These are phyloP conservation scores for Ylistrum balloti DNA, from an alignment of 1,140 invertebrate species.

Conservation along the genomic window DNA sequence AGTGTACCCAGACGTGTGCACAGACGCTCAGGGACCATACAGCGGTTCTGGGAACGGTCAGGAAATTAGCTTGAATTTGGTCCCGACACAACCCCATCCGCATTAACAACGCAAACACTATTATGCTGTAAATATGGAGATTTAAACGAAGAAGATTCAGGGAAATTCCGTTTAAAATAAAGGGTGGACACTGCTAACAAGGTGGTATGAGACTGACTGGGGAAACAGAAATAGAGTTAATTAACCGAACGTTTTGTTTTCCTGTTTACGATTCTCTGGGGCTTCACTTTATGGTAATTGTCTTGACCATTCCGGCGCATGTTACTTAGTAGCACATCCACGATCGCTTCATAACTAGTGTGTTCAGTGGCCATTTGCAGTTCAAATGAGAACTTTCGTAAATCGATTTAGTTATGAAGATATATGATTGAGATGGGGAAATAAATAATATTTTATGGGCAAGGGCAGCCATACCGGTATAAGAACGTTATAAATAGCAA, in stretches of 20 bases:
- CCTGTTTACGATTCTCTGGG: background rate
- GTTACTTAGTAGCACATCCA: background rate
- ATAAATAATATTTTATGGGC: slow-evolving; percentile 40
- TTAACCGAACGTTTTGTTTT: slow-evolving; percentile 27
- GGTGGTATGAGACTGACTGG: background rate
- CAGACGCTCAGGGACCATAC: background rate
- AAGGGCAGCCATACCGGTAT: background rate
- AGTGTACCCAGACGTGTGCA: background rate
- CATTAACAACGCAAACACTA: slow-evolving; percentile 10
- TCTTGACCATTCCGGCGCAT: slow-evolving; percentile 30
- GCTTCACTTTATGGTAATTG: background rate
- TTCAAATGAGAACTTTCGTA: slow-evolving; percentile 22
- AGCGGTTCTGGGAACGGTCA: background rate
- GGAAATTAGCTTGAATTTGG: background rate
- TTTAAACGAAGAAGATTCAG: slow-evolving; percentile 4
- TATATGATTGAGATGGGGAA: background rate
- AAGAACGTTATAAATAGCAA: background rate
- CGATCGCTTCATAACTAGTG: background rate
- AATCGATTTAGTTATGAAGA: slow-evolving; percentile 40
- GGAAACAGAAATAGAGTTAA: background rate
- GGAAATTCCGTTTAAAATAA: slow-evolving; percentile 34
- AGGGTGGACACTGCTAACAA: background rate
- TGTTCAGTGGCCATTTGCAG: slow-evolving; percentile 37
- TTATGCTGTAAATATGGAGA: slow-evolving; percentile 24
- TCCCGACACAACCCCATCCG: background rate